Conservation (phyloP, 2,888 invertebrate genomes). For the Luperina testacea region DNA sequence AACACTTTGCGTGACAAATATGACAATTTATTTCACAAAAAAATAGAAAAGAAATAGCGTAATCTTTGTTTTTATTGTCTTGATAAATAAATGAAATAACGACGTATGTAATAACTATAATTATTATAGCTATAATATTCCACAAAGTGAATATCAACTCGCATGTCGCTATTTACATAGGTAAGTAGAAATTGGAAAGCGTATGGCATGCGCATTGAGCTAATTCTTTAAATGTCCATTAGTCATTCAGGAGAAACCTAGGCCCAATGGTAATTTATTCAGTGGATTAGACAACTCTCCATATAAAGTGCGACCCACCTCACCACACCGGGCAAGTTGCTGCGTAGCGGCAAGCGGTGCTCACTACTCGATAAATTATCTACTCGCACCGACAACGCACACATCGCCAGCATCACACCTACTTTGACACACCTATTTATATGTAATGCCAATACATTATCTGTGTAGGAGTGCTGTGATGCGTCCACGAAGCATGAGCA, state of each 20-base stretch:
- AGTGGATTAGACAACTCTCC: slow-evolving; percentile 86
- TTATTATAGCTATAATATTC: not conserved
- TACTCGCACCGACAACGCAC: slow-evolving; percentile 74
- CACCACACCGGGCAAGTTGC: slow-evolving; percentile 64
- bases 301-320: slow-evolving; percentile 86
- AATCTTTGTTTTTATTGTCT: not conserved
- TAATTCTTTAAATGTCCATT: slow-evolving; percentile 84
- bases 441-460: slow-evolving; percentile 67
- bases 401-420: slow-evolving; percentile 59
- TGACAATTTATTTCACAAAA: too few species aligned
- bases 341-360: slow-evolving; percentile 71
- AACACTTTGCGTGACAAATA: not conserved
- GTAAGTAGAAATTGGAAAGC: slow-evolving; percentile 78
- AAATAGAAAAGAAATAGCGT: not conserved
- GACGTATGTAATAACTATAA: not conserved
- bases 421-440: slow-evolving; percentile 66
- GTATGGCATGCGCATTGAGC: slow-evolving; percentile 76
- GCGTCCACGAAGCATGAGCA: slow-evolving; percentile 69
- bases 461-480: slow-evolving; percentile 65
- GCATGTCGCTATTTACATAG: slow-evolving; percentile 53
- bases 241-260: slow-evolving; percentile 87
- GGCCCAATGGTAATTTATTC: slow-evolving; percentile 84
- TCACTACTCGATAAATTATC: slow-evolving; percentile 80
- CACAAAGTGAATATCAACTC: slow-evolving; percentile 29
- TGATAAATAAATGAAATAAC: slow-evolving; percentile 1